Conservation (phyloP, 2,888 invertebrate genomes). For the Cistogaster globosa region DNA sequence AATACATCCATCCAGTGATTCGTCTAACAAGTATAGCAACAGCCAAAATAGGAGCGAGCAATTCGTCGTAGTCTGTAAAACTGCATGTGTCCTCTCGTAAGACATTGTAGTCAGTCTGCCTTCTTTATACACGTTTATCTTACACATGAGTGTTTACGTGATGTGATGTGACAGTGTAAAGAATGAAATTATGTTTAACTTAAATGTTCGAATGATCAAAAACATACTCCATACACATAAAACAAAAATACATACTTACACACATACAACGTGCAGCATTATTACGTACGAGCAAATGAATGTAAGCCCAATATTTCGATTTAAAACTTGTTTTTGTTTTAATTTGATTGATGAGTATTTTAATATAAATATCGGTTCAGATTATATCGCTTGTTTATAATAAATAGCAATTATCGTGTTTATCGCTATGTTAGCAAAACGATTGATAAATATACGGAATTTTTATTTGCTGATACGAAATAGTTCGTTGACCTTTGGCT, state of each 20-base stretch:
- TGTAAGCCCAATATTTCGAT: neutral
- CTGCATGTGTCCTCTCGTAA: conserved; percentile 56
- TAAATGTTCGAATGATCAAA: conserved; percentile 64
- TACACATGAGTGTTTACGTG: conserved; percentile 69
- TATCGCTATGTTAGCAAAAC: conserved; percentile 26
- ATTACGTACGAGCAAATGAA: neutral
- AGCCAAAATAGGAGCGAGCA: conserved; percentile 12
- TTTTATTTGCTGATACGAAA: neutral
- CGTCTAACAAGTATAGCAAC: too few relatives aligned
- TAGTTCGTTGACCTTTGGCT: neutral
- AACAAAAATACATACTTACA: conserved; percentile 1
- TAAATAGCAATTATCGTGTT: conserved; percentile 29
- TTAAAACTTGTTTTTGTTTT: conserved; percentile 42
- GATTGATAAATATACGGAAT: neutral
- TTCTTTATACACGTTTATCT: conserved; percentile 50
- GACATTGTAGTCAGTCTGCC: conserved; percentile 50
- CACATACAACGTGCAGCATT: neutral
- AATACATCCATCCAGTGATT: conserved; percentile 19
- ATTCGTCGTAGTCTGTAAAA: conserved; percentile 33
- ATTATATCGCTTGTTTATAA: conserved; percentile 33
- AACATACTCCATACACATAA: conserved; percentile 34
- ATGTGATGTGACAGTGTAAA: conserved; percentile 67
- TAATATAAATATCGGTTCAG: conserved; percentile 61
- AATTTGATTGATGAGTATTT: conserved; percentile 50
- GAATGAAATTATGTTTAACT: conserved; percentile 65